phyloP scores from a whole-genome alignment of 2,113 vertebrate species.

The Seriola quinqueradiata region DNA sequence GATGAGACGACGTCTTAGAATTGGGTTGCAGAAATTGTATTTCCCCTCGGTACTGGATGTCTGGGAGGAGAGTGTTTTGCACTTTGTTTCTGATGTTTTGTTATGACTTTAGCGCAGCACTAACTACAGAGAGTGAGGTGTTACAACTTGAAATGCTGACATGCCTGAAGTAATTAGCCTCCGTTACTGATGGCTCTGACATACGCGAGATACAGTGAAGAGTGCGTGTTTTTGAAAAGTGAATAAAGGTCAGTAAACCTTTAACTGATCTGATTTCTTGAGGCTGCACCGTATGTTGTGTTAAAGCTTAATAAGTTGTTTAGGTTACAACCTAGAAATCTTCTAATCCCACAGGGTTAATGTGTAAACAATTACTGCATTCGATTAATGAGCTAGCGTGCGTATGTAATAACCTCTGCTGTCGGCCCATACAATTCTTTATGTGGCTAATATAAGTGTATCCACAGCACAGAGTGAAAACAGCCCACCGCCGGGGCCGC shows the following conservation, averaged over 20 bases:
- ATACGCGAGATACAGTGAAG: conserved; percentile 2
- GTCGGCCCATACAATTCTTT: conserved; percentile 43
- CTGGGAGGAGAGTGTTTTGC: background rate
- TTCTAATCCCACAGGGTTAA: conserved; percentile 39
- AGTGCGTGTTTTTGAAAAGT: background rate
- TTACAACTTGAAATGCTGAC: conserved; percentile 33
- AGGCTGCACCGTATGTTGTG: background rate
- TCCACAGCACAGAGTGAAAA: conserved; percentile 38
- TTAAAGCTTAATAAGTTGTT: conserved; percentile 36
- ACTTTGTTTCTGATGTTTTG: conserved; percentile 26
- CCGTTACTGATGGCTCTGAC: background rate
- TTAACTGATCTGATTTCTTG: conserved; percentile 27
- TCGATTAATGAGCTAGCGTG: conserved; percentile 30
- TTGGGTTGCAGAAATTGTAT: conserved; percentile 34
- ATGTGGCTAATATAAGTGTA: conserved; percentile 67
- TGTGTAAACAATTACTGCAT: conserved; percentile 57
- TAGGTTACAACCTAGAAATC: conserved; percentile 31
- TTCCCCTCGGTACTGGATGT: background rate
- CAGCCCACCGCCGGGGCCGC: conserved; percentile 16
- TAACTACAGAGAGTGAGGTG: background rate
- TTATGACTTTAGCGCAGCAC: conserved; percentile 1
- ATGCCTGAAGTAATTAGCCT: conserved; percentile 41
- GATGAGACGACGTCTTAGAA: conserved; percentile 39
- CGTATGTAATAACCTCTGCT: conserved; percentile 56
- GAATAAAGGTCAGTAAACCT: conserved; percentile 28